Evolutionary conservation across 2,797 vertebrate species (phyloP), one percentile per base, ranked within the genome.

Genomic region (Coreius guichenoti): DNA sequence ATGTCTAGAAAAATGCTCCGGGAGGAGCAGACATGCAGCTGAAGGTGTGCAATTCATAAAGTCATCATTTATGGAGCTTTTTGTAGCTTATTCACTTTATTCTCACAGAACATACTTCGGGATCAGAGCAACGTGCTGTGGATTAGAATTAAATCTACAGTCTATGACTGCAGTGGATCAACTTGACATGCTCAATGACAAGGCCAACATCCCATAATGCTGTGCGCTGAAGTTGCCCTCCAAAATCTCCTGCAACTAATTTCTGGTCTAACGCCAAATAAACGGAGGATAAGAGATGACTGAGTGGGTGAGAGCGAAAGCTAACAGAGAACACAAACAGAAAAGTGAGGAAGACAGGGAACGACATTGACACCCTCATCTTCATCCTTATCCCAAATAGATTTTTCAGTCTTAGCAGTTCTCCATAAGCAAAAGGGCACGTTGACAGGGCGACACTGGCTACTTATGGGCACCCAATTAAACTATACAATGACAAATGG

Each of bases 201-300:
- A 61, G 36, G 39, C 29, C 83, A 80, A 61, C 67, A 80, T 78
- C 72, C 23, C 58, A 36, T 29, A 54, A 83, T 31, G 61, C 45
- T 31, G 17, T 54, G 29, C 3, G 8, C 36, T 84, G 26, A 77
- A 49, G 76, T 33, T 78, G 36, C 13, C 1, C 75, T 79, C 39
- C 26, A 65, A 73, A 43, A 80, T 58, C 63, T 69, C 45, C 56
- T 1, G 31, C 47, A 58, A 83, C 58, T 36, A 5, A 26, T 7
- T 75, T 39, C 49, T 65, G 47, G 23, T 36, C 21, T 19, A 43
- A 36, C 1, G 68, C 83, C 77, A 73, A 73, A 80, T 45, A 85
- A 85, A 72, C 54, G 1, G 7, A 72, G 83, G 76, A 86, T 75
- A 81, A 86, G 43, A 79, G 19, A 82, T 78, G 74, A 83, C 56